Evolutionary conservation across 2,888 invertebrate genomes (phyloP).

Genomic region (Caenorhabditis wallacei): DNA sequence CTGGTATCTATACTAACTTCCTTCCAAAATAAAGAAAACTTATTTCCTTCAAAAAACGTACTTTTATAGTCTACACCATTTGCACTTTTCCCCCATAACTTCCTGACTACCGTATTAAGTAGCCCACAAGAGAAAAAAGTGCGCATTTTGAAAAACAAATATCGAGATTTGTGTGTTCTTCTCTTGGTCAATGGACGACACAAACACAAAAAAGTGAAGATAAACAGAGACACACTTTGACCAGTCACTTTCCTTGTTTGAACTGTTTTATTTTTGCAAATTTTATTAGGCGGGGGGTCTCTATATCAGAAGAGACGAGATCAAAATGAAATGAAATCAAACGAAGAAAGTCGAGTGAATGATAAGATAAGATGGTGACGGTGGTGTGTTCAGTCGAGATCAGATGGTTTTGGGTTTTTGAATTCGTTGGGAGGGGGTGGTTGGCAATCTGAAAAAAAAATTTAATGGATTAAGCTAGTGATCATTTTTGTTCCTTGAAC

Average conservation of each 20-base stretch:
- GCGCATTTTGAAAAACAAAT: no score
- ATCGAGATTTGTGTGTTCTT: no score
- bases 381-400: background rate
- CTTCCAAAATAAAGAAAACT: no score
- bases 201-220: background rate
- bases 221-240: constrained; percentile 9
- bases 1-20: no score
- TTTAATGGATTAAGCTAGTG: no score
- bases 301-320: background rate
- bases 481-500: no score
- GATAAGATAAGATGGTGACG: constrained; percentile 2
- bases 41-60: no score
- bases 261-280: background rate
- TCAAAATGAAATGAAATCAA: constrained; percentile 47
- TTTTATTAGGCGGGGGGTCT: background rate
- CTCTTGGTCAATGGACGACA: background rate
- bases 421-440: no score
- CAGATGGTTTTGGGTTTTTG: background rate
- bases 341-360: constrained; percentile 23
- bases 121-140: no score
- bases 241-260: background rate
- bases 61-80: no score
- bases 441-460: background rate
- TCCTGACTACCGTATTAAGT: no score
- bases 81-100: no score